phyloP scores from a whole-genome alignment of 2,113 vertebrate genomes.

The Pangasianodon gigas region DNA sequence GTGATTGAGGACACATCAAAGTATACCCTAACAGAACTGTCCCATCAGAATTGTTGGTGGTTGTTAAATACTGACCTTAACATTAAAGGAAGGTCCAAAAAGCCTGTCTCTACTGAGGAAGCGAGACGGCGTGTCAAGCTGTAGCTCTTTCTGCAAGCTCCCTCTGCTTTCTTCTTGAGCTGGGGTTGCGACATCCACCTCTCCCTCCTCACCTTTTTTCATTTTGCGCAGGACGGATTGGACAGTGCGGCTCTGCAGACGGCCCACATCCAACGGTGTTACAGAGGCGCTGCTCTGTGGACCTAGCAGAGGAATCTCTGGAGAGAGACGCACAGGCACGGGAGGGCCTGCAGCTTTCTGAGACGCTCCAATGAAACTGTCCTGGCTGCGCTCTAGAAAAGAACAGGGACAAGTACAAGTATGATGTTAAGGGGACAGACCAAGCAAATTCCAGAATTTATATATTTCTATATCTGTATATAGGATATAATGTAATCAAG shows the following conservation, averaged over 20 bases:
- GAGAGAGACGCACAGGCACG: constrained; percentile 46
- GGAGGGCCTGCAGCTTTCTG: constrained; percentile 62
- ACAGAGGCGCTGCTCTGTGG: constrained; percentile 73
- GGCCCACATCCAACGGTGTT: constrained; percentile 86
- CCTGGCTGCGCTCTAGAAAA: constrained; percentile 69
- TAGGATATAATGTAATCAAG: neutral
- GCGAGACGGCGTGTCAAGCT: constrained; percentile 92
- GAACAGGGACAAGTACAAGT: too few relatives aligned
- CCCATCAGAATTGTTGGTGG: neutral
- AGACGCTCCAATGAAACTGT: constrained; percentile 74
- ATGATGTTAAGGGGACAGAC: neutral
- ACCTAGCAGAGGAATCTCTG: constrained; percentile 65
- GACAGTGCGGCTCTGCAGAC: constrained; percentile 90
- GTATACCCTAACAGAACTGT: neutral
- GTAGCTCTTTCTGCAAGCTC: constrained; percentile 78
- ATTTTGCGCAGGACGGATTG: constrained; percentile 76
- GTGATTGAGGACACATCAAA: neutral
- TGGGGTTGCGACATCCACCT: constrained; percentile 39
- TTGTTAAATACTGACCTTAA: constrained; percentile 76
- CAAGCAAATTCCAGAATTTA: neutral
- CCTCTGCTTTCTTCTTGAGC: constrained; percentile 57
- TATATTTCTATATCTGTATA: neutral
- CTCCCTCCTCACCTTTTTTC: constrained; percentile 63
- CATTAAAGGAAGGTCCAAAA: constrained; percentile 90
- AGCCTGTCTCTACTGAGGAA: constrained; percentile 91